phyloP scores from a whole-genome alignment of 2,113 vertebrate species.

The Entelurus aequoreus region DNA sequence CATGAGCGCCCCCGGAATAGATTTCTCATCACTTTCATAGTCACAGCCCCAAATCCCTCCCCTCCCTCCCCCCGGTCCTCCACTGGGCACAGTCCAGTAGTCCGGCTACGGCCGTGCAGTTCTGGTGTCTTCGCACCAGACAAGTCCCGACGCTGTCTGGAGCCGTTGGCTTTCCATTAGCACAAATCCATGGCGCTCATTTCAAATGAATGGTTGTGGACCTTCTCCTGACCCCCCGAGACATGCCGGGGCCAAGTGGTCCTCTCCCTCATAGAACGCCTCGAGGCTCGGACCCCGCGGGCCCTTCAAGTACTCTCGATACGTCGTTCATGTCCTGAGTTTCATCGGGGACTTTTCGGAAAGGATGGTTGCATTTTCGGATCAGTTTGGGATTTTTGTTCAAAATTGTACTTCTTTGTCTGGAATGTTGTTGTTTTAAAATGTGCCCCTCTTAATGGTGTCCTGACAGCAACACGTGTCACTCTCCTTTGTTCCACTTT shows the following conservation, averaged over 20 bases:
- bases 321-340: too few species aligned
- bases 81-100: constrained; percentile 41
- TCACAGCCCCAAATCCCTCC: constrained; percentile 41
- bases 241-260: constrained; percentile 31
- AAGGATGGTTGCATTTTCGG: too few species aligned
- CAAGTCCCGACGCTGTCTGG: constrained; percentile 47
- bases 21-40: constrained; percentile 36
- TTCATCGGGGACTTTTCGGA: too few species aligned
- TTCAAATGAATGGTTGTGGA: constrained; percentile 67
- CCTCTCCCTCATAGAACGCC: constrained; percentile 30
- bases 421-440: too few species aligned
- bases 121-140: constrained; percentile 47
- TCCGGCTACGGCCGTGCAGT: constrained; percentile 45
- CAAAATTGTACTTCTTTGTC: too few species aligned
- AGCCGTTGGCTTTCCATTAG: constrained; percentile 64
- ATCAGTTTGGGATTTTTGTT: too few species aligned
- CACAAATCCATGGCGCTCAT: constrained; percentile 66
- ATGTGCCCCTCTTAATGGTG: too few species aligned
- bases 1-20: constrained; percentile 21
- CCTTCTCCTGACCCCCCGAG: constrained; percentile 55
- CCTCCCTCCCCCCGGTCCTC: constrained; percentile 13
- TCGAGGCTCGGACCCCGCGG: constrained; percentile 25
- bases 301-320: too few species aligned
- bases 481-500: too few species aligned
- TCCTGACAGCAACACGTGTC: too few species aligned